These are phyloP conservation scores for Yponomeuta cagnagella DNA, from an alignment of 2,888 invertebrate genomes.

Conservation along the genomic window DNA sequence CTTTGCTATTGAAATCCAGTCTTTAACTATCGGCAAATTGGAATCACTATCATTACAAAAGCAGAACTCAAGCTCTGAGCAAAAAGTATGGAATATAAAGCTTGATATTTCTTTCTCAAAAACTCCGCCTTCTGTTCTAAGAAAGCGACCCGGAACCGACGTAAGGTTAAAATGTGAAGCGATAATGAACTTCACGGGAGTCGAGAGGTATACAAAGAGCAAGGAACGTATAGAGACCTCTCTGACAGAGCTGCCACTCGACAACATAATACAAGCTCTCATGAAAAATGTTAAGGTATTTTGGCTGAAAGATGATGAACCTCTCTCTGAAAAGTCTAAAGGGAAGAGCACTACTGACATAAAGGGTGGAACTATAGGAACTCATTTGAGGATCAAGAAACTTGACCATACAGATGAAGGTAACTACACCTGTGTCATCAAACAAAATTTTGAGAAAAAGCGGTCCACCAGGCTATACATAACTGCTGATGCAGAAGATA, in stretches of 20 bases:
- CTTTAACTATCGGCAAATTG: constrained; percentile 39
- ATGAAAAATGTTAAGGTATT: constrained; percentile 62
- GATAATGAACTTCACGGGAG: constrained; percentile 60
- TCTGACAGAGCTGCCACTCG: constrained; percentile 54
- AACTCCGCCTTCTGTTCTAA: constrained; percentile 47
- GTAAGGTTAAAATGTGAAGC: constrained; percentile 63
- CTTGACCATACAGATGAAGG: constrained; percentile 47
- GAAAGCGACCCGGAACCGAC: constrained; percentile 43
- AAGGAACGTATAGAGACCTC: constrained; percentile 55
- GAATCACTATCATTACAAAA: constrained; percentile 44
- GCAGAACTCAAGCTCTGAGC: constrained; percentile 49
- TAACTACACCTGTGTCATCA: constrained; percentile 63
- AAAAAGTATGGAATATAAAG: constrained; percentile 55
- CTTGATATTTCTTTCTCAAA: constrained; percentile 63
- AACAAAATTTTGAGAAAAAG: constrained; percentile 61
- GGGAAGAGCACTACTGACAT: constrained; percentile 53
- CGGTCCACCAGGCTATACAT: constrained; percentile 65
- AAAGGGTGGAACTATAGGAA: constrained; percentile 55
- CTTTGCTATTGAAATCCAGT: constrained; percentile 45
- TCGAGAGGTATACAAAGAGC: constrained; percentile 57
- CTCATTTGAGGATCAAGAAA: constrained; percentile 52
- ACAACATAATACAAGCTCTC: constrained; percentile 55
- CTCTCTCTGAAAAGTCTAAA: constrained; percentile 39
- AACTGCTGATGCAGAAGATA: constrained; percentile 50
- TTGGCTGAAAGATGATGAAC: constrained; percentile 58